These are phyloP conservation scores for Lottia gigantea DNA, from an alignment of 2,888 invertebrate genomes.

Conservation along the genomic window DNA sequence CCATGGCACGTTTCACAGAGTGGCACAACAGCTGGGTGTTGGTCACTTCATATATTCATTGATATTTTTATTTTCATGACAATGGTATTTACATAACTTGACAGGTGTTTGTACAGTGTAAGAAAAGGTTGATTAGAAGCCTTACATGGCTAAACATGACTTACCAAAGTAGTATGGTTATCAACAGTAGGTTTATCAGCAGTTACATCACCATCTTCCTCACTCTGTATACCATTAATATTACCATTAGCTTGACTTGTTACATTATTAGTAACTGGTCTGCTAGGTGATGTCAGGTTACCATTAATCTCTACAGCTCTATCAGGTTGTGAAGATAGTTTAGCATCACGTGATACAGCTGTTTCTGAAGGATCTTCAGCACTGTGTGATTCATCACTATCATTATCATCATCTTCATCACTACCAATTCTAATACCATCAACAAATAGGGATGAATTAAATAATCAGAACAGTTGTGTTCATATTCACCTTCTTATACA, in stretches of 20 bases:
- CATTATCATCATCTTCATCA: slow-evolving; percentile 67
- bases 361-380: slow-evolving; percentile 61
- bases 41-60: too few relatives aligned
- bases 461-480: too few relatives aligned
- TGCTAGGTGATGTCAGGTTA: slow-evolving; percentile 19
- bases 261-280: too few relatives aligned
- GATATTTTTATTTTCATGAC: too few relatives aligned
- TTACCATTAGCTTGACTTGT: too few relatives aligned
- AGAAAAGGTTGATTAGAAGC: too few relatives aligned
- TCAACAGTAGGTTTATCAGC: not conserved
- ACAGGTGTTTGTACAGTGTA: too few relatives aligned
- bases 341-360: slow-evolving; percentile 56
- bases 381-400: slow-evolving; percentile 59
- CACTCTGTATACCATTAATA: not conserved
- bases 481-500: too few relatives aligned
- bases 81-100: too few relatives aligned
- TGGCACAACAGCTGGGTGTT: too few relatives aligned
- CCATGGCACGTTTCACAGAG: too few relatives aligned
- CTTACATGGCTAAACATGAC: not conserved
- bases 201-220: slow-evolving; percentile 6
- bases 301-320: slow-evolving; percentile 12
- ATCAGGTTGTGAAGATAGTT: slow-evolving; percentile 33
- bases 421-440: slow-evolving; percentile 60
- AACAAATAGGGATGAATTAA: too few relatives aligned
- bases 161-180: not conserved